phyloP scores from a whole-genome alignment of 2,888 invertebrate genomes.

The Idaea dimidiata region DNA sequence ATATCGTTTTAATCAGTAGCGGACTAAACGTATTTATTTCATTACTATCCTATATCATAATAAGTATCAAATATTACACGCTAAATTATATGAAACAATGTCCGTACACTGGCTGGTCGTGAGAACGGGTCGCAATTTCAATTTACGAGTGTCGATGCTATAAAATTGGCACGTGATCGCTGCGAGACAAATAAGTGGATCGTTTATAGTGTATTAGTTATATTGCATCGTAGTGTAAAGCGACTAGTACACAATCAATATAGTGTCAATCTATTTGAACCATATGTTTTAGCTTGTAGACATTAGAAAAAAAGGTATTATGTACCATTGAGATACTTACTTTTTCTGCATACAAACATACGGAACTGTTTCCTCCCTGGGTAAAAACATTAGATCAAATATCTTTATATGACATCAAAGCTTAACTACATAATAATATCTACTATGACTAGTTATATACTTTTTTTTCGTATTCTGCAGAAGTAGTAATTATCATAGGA shows the following conservation, averaged over 20 bases:
- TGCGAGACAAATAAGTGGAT: constrained; percentile 67
- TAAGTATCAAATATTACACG: constrained; percentile 31
- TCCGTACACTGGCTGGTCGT: constrained; percentile 39
- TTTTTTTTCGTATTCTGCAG: no score
- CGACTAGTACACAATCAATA: not conserved
- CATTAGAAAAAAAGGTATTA: no score
- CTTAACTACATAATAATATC: no score
- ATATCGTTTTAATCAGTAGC: no score
- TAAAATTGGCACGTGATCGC: constrained; percentile 77
- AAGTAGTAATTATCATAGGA: no score
- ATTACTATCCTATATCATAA: constrained; percentile 16
- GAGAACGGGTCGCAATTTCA: constrained; percentile 64
- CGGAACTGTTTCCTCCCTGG: no score
- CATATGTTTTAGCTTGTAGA: not conserved
- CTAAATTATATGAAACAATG: constrained; percentile 58
- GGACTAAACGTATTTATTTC: no score
- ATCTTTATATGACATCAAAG: no score
- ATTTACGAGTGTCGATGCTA: constrained; percentile 72
- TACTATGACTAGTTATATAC: no score
- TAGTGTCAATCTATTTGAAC: not conserved
- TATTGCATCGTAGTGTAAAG: constrained; percentile 35
- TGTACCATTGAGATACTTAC: no score
- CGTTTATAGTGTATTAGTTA: constrained; percentile 58
- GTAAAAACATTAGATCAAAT: no score
- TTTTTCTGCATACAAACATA: no score